Evolutionary conservation across 2,888 invertebrate species (phyloP).

Genomic region (Phymatocera aterrima): DNA sequence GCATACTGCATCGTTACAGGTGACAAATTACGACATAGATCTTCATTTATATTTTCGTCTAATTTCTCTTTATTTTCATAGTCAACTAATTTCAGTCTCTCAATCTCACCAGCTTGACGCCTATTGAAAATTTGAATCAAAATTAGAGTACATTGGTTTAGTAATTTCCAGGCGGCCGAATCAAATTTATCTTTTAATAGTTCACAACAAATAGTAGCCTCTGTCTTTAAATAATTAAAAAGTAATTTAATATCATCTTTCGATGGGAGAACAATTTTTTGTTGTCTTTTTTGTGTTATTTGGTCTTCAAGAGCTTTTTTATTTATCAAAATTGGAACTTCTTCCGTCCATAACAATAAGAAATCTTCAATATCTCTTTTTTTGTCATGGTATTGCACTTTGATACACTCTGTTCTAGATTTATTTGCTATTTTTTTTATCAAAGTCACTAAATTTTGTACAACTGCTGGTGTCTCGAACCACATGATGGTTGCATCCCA

Average conservation of each 20-base stretch:
- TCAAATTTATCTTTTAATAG: conserved; percentile 23
- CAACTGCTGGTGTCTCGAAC: background rate
- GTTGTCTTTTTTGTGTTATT: conserved; percentile 17
- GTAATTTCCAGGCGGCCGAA: conserved; percentile 18
- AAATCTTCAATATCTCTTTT: conserved; percentile 30
- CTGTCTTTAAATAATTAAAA: conserved; percentile 16
- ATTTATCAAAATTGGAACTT: conserved; percentile 29
- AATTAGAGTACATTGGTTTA: conserved; percentile 9
- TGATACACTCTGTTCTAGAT: background rate
- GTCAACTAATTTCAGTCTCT: conserved; percentile 16
- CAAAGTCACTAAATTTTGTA: background rate
- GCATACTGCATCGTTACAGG: background rate
- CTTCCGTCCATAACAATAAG: conserved; percentile 13
- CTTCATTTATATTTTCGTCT: conserved; percentile 12
- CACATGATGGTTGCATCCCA: background rate
- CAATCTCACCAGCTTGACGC: conserved; percentile 35
- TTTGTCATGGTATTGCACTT: conserved; percentile 13
- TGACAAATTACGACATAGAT: conserved; percentile 3
- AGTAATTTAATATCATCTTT: conserved; percentile 38
- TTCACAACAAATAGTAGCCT: background rate
- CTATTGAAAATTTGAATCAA: conserved; percentile 14
- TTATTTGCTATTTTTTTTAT: background rate
- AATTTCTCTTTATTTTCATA: conserved; percentile 22
- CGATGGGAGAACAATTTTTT: conserved; percentile 24
- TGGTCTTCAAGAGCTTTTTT: conserved; percentile 36